Base-by-base conservation (phyloP, 2,888 invertebrate species). In the Phalera bucephala region DNA sequence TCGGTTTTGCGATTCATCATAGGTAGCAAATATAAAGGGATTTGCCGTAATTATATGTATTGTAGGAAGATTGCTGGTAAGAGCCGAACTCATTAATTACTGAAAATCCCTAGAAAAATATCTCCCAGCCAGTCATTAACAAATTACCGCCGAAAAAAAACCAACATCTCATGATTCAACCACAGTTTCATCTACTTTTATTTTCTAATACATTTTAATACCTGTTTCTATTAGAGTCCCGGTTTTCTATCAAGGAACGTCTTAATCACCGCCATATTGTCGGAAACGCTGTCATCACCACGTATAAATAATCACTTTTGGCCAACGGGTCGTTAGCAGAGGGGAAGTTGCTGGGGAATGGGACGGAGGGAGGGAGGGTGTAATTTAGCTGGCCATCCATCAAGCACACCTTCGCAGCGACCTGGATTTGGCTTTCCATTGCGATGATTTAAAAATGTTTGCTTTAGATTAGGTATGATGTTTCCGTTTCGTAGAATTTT, bases 351-450 rank as follows among this genome's bases (percentile, higher is more conserved):
- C 34, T 44, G 45, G 52, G 3, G 17, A 5, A 3, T 17, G 17
- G 17, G 3, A 17, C 17, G 5, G 42, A 52, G 57, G 52, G 55
- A 60, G 58, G 62, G 58, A 45, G 40, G 66, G 62, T 67, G 76
- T 80, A 80, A 82, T 82, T 83, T 82, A 75, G 79, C 63, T 67
- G 72, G 72, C 77, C 86, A 81, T 85, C 84, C 79, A 80, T 86
- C 78, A 77, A 70, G 73, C 71, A 70, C 73, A 75, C 72, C 78
- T 76, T 71, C 68, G 45, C 59, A 45, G 49, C 70, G 77, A 77
- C 79, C 82, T 82, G 76, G 72, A 82, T 80, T 71, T 70, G 53
- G 61, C 67, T 72, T 77, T 79, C 77, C 80, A 81, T 83, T 80
- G 76, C 69, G 66, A 17, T 17, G 52, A 59, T 53, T 67, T 64